Evolutionary conservation across 2,797 vertebrate species (phyloP).

Genomic region (Halcyon chelicuti): DNA sequence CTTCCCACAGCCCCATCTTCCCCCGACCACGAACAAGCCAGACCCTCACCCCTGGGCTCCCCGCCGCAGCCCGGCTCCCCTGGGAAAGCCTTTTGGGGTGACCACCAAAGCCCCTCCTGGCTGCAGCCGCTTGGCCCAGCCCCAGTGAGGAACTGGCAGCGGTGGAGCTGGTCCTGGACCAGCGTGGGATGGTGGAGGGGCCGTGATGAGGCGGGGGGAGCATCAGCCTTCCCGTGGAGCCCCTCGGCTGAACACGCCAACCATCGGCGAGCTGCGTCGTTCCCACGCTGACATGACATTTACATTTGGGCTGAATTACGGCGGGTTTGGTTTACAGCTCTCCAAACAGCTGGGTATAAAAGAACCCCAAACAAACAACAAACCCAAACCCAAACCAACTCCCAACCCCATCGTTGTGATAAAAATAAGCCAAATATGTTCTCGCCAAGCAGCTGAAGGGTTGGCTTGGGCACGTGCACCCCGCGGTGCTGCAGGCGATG

Average conservation of each 20-base stretch:
- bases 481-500: not conserved
- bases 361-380: not conserved
- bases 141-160: rapidly evolving
- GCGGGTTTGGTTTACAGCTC: not conserved
- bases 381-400: not conserved
- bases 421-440: not conserved
- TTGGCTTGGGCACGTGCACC: not conserved
- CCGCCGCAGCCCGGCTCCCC: rapidly evolving
- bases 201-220: rapidly evolving
- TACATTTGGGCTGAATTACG: not conserved
- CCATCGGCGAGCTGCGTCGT: rapidly evolving
- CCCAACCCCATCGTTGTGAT: rapidly evolving
- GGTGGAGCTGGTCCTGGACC: rapidly evolving
- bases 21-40: not conserved
- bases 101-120: not conserved
- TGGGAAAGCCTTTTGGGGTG: not conserved
- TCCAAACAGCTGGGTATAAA: not conserved
- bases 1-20: not conserved
- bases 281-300: not conserved
- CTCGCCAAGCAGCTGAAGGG: not conserved
- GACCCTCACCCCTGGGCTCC: not conserved
- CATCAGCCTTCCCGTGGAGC: not conserved
- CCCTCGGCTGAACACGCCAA: not conserved
- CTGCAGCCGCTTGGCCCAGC: rapidly evolving
- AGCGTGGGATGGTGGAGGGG: rapidly evolving